Conservation (phyloP, 1,140 invertebrate genomes). For the Drosophila busckii region DNA sequence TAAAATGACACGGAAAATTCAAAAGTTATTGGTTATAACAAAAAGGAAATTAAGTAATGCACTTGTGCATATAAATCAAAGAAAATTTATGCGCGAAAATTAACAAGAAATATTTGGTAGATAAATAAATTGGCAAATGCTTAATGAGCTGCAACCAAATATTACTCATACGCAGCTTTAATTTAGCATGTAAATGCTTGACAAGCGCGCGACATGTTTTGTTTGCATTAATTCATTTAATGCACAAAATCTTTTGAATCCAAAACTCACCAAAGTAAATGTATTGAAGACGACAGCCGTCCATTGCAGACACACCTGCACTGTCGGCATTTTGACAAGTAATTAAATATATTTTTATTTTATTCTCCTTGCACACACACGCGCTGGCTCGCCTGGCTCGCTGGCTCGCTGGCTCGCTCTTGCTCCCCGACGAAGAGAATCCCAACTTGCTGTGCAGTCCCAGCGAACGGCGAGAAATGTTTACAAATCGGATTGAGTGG, state of each 20-base stretch:
- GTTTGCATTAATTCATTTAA: no score
- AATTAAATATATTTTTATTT: background rate
- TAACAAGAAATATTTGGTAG: no score
- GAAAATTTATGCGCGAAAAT: no score
- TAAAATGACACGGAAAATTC: slow-evolving; percentile 50
- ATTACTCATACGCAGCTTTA: slow-evolving; percentile 52
- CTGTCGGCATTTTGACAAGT: slow-evolving; percentile 38
- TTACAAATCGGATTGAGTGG: slow-evolving; percentile 70
- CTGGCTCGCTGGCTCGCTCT: no score
- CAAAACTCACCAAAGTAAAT: slow-evolving; percentile 52
- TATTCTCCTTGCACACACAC: slow-evolving; percentile 13
- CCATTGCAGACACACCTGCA: slow-evolving; percentile 65
- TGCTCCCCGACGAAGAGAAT: slow-evolving; percentile 26
- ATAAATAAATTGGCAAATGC: no score
- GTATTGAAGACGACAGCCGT: slow-evolving; percentile 53
- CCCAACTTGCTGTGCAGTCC: slow-evolving; percentile 29
- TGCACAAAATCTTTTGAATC: background rate
- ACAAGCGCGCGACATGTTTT: no score
- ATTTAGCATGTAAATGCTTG: slow-evolving; percentile 8
- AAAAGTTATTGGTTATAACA: slow-evolving; percentile 19
- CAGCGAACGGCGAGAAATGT: slow-evolving; percentile 53
- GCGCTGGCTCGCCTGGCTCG: no score
- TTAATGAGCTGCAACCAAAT: slow-evolving; percentile 5
- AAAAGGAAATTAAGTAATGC: slow-evolving; percentile 33
- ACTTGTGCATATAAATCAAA: no score